Conservation (phyloP, 1,140 invertebrate species). For the Rhopalosiphum maidis region DNA sequence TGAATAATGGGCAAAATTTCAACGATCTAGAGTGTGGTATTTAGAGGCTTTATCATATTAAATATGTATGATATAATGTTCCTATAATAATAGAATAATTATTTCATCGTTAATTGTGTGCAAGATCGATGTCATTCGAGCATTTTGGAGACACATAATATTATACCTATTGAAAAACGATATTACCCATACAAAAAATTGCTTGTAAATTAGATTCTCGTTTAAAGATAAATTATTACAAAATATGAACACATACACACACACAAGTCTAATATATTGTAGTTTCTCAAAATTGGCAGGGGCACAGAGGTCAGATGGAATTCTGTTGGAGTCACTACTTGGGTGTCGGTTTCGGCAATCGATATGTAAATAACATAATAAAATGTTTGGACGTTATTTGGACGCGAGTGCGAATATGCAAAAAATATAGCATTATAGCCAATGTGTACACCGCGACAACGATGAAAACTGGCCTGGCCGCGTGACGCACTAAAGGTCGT, state of each 20-base stretch:
- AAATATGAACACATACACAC: not conserved
- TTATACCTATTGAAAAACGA: not conserved
- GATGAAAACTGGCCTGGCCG: not conserved
- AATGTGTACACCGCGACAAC: not conserved
- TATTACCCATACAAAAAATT: not conserved
- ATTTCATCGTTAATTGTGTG: too few relatives aligned
- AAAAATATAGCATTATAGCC: not conserved
- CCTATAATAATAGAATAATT: too few relatives aligned
- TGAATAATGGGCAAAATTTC: not conserved
- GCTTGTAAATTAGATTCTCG: not conserved
- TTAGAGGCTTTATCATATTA: too few relatives aligned
- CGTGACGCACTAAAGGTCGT: conserved; percentile 48
- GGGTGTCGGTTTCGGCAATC: not conserved
- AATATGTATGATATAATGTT: too few relatives aligned
- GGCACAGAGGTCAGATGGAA: not conserved
- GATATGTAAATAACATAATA: not conserved
- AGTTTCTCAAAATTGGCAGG: not conserved
- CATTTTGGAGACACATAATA: not conserved
- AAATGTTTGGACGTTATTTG: not conserved
- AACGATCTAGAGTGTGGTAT: too few relatives aligned
- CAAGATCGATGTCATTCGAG: too few relatives aligned
- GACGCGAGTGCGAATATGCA: not conserved
- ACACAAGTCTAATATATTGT: not conserved
- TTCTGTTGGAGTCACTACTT: not conserved
- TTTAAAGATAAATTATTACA: not conserved